Evolutionary conservation across 2,888 invertebrate genomes (phyloP).

Genomic region (Anarsia innoxiella): DNA sequence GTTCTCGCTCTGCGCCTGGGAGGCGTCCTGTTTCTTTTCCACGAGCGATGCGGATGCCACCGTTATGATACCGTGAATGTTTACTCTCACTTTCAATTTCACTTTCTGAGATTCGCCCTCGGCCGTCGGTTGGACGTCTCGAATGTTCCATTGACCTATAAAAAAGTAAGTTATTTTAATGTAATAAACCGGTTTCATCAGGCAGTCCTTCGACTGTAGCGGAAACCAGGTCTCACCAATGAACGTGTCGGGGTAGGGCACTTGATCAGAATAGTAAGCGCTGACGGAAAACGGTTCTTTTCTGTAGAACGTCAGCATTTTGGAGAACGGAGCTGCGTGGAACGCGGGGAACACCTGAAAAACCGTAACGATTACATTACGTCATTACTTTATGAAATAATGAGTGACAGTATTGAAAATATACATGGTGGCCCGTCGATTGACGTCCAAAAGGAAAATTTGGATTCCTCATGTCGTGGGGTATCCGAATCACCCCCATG

Average conservation of each 20-base stretch:
- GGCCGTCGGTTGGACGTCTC: slow-evolving; percentile 88
- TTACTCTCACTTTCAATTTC: slow-evolving; percentile 96
- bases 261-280: slow-evolving; percentile 85
- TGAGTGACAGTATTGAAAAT: too few species aligned
- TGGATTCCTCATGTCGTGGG: too few species aligned
- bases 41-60: slow-evolving; percentile 90
- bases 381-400: too few species aligned
- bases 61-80: slow-evolving; percentile 93
- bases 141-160: slow-evolving; percentile 83
- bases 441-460: too few species aligned
- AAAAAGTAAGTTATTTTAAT: slow-evolving; percentile 5
- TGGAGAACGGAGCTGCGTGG: slow-evolving; percentile 94
- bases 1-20: slow-evolving; percentile 53
- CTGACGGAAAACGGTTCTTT: slow-evolving; percentile 91
- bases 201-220: neutral
- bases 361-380: too few species aligned
- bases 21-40: slow-evolving; percentile 79
- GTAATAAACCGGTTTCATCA: neutral
- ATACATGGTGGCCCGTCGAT: too few species aligned
- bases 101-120: slow-evolving; percentile 96
- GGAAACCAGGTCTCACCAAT: slow-evolving; percentile 81
- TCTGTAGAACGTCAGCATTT: slow-evolving; percentile 94
- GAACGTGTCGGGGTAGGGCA: slow-evolving; percentile 84
- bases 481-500: too few species aligned
- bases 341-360: slow-evolving; percentile 87